Evolutionary conservation across 1,140 invertebrate genomes (phyloP).

Genomic region (Drosophila truncata): DNA sequence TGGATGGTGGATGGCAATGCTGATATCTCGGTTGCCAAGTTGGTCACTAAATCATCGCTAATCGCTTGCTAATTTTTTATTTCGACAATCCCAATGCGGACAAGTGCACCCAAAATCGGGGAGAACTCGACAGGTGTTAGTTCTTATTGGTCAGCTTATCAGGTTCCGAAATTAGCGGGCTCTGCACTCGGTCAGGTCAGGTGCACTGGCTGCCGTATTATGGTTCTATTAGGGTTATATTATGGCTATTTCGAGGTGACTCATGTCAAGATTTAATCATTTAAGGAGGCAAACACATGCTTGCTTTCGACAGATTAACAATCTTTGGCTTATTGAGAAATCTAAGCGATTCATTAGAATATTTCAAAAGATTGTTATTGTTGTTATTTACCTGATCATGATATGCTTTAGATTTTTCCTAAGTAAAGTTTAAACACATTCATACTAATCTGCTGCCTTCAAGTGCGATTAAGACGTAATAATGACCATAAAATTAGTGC

Average conservation of each 20-base stretch:
- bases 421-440: background rate
- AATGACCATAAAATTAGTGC: slow-evolving; percentile 6
- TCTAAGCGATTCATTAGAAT: slow-evolving; percentile 21
- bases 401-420: background rate
- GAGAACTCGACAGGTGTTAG: slow-evolving; percentile 55
- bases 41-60: slow-evolving; percentile 44
- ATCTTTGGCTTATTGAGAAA: background rate
- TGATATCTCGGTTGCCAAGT: slow-evolving; percentile 4
- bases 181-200: slow-evolving; percentile 12
- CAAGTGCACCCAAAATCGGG: slow-evolving; percentile 7
- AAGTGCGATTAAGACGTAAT: slow-evolving; percentile 26
- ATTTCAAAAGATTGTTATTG: background rate
- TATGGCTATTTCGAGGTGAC: background rate
- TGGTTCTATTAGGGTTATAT: background rate
- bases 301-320: background rate
- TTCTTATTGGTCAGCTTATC: slow-evolving; percentile 7
- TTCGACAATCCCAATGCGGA: slow-evolving; percentile 9
- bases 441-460: background rate
- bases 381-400: background rate
- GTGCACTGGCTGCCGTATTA: slow-evolving; percentile 10
- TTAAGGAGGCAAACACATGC: too few relatives aligned
- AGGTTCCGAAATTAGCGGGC: slow-evolving; percentile 8
- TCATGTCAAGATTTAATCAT: background rate
- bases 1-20: background rate
- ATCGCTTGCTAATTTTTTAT: slow-evolving; percentile 57